A percentile compares a stretch with the other conserved stretches of the same genome.
Evolutionary conservation across 2,113 vertebrate genomes (phyloP).

Genomic region (Thinocorus orbignyianus): DNA sequence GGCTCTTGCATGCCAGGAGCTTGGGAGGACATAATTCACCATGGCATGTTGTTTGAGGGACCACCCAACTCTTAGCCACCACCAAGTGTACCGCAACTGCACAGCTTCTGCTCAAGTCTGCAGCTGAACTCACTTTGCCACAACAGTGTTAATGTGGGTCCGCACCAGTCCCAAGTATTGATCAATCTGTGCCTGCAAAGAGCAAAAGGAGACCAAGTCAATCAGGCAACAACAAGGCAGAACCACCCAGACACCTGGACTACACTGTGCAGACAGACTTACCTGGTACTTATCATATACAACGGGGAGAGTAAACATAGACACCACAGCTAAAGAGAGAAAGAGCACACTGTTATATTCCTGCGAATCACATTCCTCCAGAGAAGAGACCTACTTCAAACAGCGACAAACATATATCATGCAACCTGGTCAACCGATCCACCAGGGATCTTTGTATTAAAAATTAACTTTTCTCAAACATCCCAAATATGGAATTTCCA

Average conservation of each 20-base stretch:
- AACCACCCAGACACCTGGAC: neutral
- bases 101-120: neutral
- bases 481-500: constrained; percentile 18
- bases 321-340: constrained; percentile 87
- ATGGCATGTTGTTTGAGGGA: neutral
- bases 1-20: neutral
- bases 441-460: constrained; percentile 3
- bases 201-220: constrained; percentile 13
- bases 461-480: neutral
- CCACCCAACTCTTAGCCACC: neutral
- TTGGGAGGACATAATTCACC: fast-evolving
- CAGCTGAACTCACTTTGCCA: constrained; percentile 90
- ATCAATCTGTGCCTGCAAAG: constrained; percentile 92
- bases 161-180: constrained; percentile 95
- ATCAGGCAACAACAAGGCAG: neutral
- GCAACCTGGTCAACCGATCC: constrained; percentile 27
- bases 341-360: constrained; percentile 52
- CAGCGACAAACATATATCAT: neutral
- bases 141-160: constrained; percentile 93
- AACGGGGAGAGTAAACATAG: constrained; percentile 96
- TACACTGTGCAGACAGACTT: neutral
- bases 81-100: neutral
- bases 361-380: neutral
- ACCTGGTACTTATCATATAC: constrained; percentile 99
- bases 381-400: constrained; percentile 22